These are phyloP conservation scores for Nycteola revayana DNA, from an alignment of 2,888 invertebrate genomes.

Conservation along the genomic window DNA sequence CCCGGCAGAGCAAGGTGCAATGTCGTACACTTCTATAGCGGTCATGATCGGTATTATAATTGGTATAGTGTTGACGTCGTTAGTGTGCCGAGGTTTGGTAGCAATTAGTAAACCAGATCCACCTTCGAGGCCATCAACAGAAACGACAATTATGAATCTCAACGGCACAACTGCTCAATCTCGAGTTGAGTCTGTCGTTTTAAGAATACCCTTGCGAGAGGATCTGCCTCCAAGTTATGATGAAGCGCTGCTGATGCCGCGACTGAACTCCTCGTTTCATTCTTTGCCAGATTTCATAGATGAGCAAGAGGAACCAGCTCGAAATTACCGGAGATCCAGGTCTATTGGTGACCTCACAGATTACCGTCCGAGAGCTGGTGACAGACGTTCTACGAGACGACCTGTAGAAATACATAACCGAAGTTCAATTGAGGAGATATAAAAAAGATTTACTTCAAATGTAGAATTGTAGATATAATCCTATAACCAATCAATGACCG, in stretches of 20 bases:
- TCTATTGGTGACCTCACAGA: slow-evolving; percentile 74
- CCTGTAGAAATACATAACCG: slow-evolving; percentile 58
- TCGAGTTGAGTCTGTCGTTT: slow-evolving; percentile 53
- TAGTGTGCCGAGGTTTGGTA: slow-evolving; percentile 79
- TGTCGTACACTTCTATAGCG: slow-evolving; percentile 81
- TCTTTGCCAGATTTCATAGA: slow-evolving; percentile 77
- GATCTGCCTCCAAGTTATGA: slow-evolving; percentile 87
- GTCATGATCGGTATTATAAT: slow-evolving; percentile 77
- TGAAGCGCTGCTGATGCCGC: slow-evolving; percentile 88
- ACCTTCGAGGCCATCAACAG: slow-evolving; percentile 54
- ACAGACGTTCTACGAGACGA: slow-evolving; percentile 67
- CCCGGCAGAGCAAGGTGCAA: slow-evolving; percentile 49
- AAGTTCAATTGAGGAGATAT: slow-evolving; percentile 20
- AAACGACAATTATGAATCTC: slow-evolving; percentile 65
- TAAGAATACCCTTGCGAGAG: slow-evolving; percentile 60
- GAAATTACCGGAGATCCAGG: slow-evolving; percentile 61
- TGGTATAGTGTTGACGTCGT: slow-evolving; percentile 78
- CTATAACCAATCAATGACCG: too few relatives aligned
- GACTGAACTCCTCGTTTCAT: slow-evolving; percentile 83
- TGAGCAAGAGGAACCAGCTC: slow-evolving; percentile 49
- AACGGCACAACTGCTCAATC: slow-evolving; percentile 46
- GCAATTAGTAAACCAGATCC: slow-evolving; percentile 59
- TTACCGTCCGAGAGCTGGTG: slow-evolving; percentile 50
- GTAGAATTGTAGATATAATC: too few relatives aligned
- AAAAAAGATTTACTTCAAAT: background rate